Percentiles rank a stretch among this genome's conserved stretches.
Evolutionary conservation across 2,888 invertebrate genomes (phyloP).

Genomic region (Cantharis rufa): DNA sequence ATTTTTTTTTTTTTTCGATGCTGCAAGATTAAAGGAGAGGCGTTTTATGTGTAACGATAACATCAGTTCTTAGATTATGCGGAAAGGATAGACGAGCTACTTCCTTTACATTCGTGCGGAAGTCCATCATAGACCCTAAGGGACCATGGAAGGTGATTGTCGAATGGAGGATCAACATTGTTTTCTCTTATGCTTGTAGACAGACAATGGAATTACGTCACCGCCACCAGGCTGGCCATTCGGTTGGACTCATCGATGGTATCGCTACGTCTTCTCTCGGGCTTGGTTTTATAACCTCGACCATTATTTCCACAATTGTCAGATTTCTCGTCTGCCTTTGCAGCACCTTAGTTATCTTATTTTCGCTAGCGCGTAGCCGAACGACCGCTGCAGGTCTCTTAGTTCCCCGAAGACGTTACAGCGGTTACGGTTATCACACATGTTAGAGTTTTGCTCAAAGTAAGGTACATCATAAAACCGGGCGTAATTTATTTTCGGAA

Average conservation of each 20-base stretch:
- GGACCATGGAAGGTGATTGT: conserved; percentile 52
- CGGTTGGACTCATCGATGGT: conserved; percentile 51
- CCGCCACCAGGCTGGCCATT: conserved; percentile 41
- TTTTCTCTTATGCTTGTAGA: conserved; percentile 51
- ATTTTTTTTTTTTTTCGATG: neutral
- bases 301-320: conserved; percentile 53
- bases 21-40: neutral
- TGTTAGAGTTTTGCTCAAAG: conserved; percentile 51
- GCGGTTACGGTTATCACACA: conserved; percentile 55
- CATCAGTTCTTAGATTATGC: conserved; percentile 37
- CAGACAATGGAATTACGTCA: conserved; percentile 41
- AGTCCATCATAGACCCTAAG: conserved; percentile 52
- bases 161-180: conserved; percentile 48
- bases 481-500: conserved; percentile 49
- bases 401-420: conserved; percentile 50
- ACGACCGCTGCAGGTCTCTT: conserved; percentile 51
- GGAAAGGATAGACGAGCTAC: conserved; percentile 51
- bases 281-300: conserved; percentile 50
- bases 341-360: conserved; percentile 53
- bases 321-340: conserved; percentile 48
- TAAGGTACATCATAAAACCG: conserved; percentile 55
- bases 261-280: conserved; percentile 46
- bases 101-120: conserved; percentile 49
- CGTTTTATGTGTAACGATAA: conserved; percentile 28
- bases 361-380: conserved; percentile 45